Evolutionary conservation across 1,140 invertebrate genomes (phyloP).

Genomic region (Orius laevigatus): DNA sequence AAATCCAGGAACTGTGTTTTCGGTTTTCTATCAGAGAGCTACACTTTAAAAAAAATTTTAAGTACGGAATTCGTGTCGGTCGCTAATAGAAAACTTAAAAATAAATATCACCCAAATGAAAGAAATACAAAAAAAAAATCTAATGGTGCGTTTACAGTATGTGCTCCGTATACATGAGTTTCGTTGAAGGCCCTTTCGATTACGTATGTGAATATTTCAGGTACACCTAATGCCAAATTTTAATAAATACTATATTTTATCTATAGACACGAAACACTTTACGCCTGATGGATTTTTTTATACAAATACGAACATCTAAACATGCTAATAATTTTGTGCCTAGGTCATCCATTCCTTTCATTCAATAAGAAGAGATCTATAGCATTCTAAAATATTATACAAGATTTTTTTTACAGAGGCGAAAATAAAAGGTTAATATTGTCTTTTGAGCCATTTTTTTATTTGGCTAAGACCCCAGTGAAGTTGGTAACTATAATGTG

Average conservation of each 20-base stretch:
- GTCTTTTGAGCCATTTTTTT: slow-evolving; percentile 8
- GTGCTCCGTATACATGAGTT: slow-evolving; percentile 13
- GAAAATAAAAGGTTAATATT: slow-evolving; percentile 5
- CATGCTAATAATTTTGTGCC: slow-evolving; percentile 4
- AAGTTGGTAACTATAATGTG: too few species aligned
- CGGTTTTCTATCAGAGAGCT: slow-evolving; percentile 3
- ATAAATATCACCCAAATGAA: too few species aligned
- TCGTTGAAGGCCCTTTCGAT: slow-evolving; percentile 11
- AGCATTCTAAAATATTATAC: slow-evolving; percentile 10
- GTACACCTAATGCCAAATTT: slow-evolving; percentile 3
- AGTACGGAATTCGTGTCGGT: slow-evolving; percentile 1
- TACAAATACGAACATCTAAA: slow-evolving; percentile 10
- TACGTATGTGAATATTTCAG: slow-evolving; percentile 5
- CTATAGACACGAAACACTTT: slow-evolving; percentile 11
- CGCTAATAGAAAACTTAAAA: too few species aligned
- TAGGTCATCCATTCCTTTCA: slow-evolving; percentile 5
- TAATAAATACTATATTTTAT: slow-evolving; percentile 5
- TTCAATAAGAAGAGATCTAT: slow-evolving; percentile 13
- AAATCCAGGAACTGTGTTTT: slow-evolving; percentile 12
- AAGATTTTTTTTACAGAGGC: background rate
- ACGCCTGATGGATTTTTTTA: slow-evolving; percentile 8
- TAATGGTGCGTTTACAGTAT: background rate
- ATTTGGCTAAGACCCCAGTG: too few species aligned
- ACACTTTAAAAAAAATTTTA: slow-evolving; percentile 5
- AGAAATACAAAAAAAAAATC: too few species aligned